Evolutionary conservation across 1,140 invertebrate species (phyloP).

Genomic region (Procambarus virginalis): DNA sequence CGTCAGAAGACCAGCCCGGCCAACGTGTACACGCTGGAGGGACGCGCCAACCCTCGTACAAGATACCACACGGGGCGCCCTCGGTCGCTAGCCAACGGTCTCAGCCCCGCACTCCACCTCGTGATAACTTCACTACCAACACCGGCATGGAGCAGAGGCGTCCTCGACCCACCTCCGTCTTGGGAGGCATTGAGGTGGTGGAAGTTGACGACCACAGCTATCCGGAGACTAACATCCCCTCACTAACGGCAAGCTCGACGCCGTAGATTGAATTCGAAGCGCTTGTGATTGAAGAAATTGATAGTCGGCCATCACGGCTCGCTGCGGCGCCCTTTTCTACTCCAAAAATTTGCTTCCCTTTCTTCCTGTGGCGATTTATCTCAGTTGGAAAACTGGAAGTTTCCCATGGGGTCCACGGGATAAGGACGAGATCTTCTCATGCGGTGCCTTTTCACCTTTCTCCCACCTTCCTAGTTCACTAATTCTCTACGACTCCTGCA

Average conservation of each 20-base stretch:
- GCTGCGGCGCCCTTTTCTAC: not conserved
- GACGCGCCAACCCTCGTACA: constrained; percentile 1
- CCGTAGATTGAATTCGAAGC: constrained; percentile 19
- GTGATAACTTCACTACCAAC: constrained; percentile 32
- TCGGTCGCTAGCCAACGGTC: constrained; percentile 40
- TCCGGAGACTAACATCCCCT: not conserved
- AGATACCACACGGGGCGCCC: constrained; percentile 32
- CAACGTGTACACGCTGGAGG: constrained; percentile 52
- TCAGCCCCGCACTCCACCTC: constrained; percentile 32
- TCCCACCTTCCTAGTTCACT: not conserved
- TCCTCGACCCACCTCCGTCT: not conserved
- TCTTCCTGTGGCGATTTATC: not conserved
- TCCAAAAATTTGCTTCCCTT: too few species aligned
- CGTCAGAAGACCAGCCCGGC: constrained; percentile 26
- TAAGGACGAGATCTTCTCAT: too few species aligned
- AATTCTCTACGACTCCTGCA: not conserved
- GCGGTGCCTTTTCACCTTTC: not conserved
- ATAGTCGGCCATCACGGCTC: not conserved
- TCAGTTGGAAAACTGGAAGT: not conserved
- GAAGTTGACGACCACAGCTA: constrained; percentile 30
- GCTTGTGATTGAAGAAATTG: not conserved
- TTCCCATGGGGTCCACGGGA: too few species aligned
- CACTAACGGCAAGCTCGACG: constrained; percentile 33
- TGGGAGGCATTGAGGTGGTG: constrained; percentile 48
- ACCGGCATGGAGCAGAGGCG: not conserved